A percentile compares a stretch with the other conserved stretches of the same genome.
These are phyloP conservation scores for Tetraneura akinire DNA, from an alignment of 1,140 invertebrate species.

Conservation along the genomic window DNA sequence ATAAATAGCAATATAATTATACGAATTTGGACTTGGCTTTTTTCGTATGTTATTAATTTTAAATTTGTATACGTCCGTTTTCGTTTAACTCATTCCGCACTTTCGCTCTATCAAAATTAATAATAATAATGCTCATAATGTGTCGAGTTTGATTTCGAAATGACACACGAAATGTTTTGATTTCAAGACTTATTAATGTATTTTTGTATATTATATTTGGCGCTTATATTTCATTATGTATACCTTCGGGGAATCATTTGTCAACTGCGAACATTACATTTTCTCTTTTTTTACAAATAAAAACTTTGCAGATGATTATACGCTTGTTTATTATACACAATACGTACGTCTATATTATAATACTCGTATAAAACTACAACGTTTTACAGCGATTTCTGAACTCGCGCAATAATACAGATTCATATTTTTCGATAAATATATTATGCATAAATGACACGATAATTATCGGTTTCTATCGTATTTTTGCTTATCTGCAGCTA, in stretches of 20 bases:
- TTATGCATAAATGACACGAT: too few relatives aligned
- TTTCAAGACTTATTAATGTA: not conserved
- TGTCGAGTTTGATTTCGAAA: constrained; percentile 10
- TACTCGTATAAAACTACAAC: not conserved
- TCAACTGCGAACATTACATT: not conserved
- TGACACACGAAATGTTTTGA: not conserved
- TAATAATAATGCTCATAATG: not conserved
- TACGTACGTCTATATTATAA: not conserved
- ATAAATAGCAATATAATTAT: not conserved
- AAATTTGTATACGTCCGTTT: not conserved
- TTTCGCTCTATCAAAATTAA: constrained; percentile 7
- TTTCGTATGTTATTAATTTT: constrained; percentile 9
- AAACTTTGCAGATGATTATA: not conserved
- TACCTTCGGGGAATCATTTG: not conserved
- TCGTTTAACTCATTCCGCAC: not conserved
- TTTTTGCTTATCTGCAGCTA: too few relatives aligned
- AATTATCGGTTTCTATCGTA: not conserved
- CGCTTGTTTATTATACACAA: not conserved
- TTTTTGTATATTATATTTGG: too few relatives aligned
- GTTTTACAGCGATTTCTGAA: not conserved
- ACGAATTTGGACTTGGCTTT: not conserved
- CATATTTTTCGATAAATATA: too few relatives aligned
- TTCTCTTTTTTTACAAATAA: constrained; percentile 34
- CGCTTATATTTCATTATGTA: not conserved
- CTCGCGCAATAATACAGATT: too few relatives aligned